phyloP scores from a whole-genome alignment of 2,888 invertebrate species.

The Drosophila niveifrons region DNA sequence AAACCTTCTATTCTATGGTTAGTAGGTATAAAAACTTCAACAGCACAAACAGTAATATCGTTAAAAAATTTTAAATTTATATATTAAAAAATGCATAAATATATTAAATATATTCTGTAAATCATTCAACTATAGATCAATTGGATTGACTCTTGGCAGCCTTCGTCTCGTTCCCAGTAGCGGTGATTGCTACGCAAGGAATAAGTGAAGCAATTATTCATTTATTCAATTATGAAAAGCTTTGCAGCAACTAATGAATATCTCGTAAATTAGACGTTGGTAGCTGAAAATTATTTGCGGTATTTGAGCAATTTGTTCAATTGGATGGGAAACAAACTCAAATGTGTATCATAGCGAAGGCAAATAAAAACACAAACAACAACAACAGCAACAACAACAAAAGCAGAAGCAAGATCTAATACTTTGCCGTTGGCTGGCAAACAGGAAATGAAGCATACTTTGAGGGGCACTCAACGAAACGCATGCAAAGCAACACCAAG shows the following conservation, averaged over 20 bases:
- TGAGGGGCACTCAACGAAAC: constrained; percentile 58
- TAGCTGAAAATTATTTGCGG: neutral
- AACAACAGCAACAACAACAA: constrained; percentile 12
- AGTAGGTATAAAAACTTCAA: too few relatives aligned
- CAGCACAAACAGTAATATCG: too few relatives aligned
- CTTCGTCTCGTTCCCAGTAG: too few relatives aligned
- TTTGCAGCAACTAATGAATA: constrained; percentile 4
- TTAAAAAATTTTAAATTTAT: too few relatives aligned
- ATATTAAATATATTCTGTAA: too few relatives aligned
- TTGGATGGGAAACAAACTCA: neutral
- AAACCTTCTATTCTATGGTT: too few relatives aligned
- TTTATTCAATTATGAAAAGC: too few relatives aligned
- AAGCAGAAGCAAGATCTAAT: constrained; percentile 25
- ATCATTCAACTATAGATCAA: too few relatives aligned
- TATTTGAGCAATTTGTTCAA: neutral
- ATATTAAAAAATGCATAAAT: too few relatives aligned
- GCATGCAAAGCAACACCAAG: constrained; percentile 34
- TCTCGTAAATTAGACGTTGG: neutral
- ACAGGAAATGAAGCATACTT: constrained; percentile 74
- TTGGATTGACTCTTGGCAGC: too few relatives aligned
- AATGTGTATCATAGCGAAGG: constrained; percentile 2
- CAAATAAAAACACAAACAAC: neutral
- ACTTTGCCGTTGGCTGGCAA: constrained; percentile 43
- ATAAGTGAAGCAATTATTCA: too few relatives aligned
- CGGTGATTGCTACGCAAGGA: too few relatives aligned